Evolutionary conservation across 2,113 vertebrate genomes (phyloP), one percentile per base, ranked within the genome.

Genomic region (Naja naja): DNA sequence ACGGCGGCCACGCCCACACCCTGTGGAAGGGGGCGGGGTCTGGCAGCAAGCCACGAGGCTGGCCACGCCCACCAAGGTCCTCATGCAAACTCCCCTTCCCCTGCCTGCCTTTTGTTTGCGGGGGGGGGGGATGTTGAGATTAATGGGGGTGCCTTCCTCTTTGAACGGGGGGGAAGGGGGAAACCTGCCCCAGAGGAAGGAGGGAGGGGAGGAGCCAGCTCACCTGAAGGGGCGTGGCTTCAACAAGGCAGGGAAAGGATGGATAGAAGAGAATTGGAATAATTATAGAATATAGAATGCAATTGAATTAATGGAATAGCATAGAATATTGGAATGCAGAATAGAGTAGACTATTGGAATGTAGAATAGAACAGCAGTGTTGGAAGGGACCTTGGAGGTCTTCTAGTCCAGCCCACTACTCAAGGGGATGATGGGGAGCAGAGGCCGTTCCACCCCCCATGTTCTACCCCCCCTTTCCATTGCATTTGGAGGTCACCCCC

Each of bases 391-490:
- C 56, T 27, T 27, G 8, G 23, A 58, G 56, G 56, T 58, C 23
- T 8, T 58, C 56, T 58, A 58, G 23, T 27, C 56, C 7, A 25
- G 23, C 56, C 23, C 23, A 7, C 56, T 58, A 8, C 56, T 58
- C 56, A 9, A 58, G 6, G 22, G 55, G 55, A 56, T 2, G 23
- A 23, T 23, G 86, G 14, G 25, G 12, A 30, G 14, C 23, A 30
- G 23, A 7, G 86, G 25, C 6, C 1, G 3, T 16, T 16, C 2
- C 4, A 5, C 52, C n/a, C 47, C 12, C 1, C 18, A 1, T 6
- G 1, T 1, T n/a, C 25, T 25, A 4, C 9, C 85, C 0, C 23
- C 45, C 43, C 3, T 5, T 1, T 0, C 81, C 0, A 2, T 43
- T 43, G 43, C 43, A 52, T n/a, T 27, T 12, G 86, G 86, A 2